Evolutionary conservation across 2,888 invertebrate species (phyloP).

Genomic region (Dysmachus trigonus): DNA sequence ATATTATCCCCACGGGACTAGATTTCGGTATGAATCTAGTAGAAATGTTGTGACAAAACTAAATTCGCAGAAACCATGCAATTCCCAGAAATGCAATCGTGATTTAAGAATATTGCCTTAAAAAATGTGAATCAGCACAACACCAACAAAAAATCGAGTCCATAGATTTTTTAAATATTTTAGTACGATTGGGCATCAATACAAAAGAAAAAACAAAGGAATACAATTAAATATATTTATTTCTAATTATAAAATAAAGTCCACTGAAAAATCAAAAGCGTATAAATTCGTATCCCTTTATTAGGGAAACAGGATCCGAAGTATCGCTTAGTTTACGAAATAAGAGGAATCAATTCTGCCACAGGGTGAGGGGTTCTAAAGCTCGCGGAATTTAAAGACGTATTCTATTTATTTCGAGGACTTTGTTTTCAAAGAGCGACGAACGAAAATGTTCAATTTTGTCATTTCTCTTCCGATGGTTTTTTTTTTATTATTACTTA

Average conservation of each 20-base stretch:
- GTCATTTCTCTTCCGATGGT: background rate
- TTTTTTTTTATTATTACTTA: slow-evolving; percentile 28
- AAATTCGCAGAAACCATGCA: too few species aligned
- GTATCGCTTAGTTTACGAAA: background rate
- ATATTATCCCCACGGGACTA: too few species aligned
- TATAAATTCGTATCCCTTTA: background rate
- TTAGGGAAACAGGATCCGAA: background rate
- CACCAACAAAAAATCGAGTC: background rate
- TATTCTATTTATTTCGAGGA: background rate
- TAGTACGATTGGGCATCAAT: background rate
- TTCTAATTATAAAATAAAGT: slow-evolving; percentile 27
- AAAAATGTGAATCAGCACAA: too few species aligned
- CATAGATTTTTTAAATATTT: background rate
- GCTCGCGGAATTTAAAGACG: background rate
- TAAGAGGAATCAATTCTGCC: background rate
- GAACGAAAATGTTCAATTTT: background rate
- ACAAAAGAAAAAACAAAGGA: background rate
- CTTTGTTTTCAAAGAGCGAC: background rate
- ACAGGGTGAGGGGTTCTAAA: background rate
- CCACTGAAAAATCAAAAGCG: background rate
- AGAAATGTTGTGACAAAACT: too few species aligned
- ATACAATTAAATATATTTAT: slow-evolving; percentile 23
- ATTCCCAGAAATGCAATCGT: too few species aligned
- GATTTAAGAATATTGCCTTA: too few species aligned
- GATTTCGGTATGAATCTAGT: too few species aligned